phyloP scores from a whole-genome alignment of 2,113 vertebrate species.

The Scartelaos histophorus region DNA sequence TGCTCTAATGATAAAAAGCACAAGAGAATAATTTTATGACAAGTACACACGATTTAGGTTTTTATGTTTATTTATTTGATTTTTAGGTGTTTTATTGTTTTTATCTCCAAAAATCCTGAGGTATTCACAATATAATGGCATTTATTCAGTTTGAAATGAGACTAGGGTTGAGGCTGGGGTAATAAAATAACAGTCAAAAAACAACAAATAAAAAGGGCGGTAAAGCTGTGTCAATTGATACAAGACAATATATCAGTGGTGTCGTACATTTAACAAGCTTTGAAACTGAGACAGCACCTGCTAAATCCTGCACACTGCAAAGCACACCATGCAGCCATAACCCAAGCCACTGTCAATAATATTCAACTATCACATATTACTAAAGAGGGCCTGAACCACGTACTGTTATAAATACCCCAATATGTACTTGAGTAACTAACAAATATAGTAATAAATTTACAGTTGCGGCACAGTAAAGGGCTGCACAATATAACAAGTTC shows the following conservation, averaged over 20 bases:
- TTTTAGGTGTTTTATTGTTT: slow-evolving; percentile 77
- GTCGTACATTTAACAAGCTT: slow-evolving; percentile 38
- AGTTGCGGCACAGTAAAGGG: slow-evolving; percentile 17
- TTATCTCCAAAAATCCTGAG: slow-evolving; percentile 82
- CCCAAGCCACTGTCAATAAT: slow-evolving; percentile 25
- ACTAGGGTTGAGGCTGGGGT: slow-evolving; percentile 20
- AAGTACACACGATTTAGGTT: slow-evolving; percentile 37
- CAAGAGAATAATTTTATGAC: background rate
- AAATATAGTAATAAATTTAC: slow-evolving; percentile 7
- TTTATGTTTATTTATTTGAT: slow-evolving; percentile 75
- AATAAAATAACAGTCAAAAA: slow-evolving; percentile 52
- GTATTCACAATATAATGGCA: slow-evolving; percentile 87
- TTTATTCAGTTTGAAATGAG: slow-evolving; percentile 78
- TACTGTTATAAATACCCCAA: slow-evolving; percentile 39
- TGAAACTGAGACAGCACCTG: slow-evolving; percentile 30
- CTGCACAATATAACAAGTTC: background rate
- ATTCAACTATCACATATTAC: slow-evolving; percentile 3
- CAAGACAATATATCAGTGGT: slow-evolving; percentile 43
- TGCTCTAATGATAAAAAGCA: too few species aligned
- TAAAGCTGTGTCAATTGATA: slow-evolving; percentile 62
- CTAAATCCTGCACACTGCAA: slow-evolving; percentile 24
- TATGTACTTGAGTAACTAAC: slow-evolving; percentile 39
- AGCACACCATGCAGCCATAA: slow-evolving; percentile 56
- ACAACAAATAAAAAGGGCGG: slow-evolving; percentile 27
- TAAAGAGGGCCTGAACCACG: slow-evolving; percentile 20